Evolutionary conservation across 2,888 invertebrate genomes (phyloP).

Genomic region (Dusona sp.): DNA sequence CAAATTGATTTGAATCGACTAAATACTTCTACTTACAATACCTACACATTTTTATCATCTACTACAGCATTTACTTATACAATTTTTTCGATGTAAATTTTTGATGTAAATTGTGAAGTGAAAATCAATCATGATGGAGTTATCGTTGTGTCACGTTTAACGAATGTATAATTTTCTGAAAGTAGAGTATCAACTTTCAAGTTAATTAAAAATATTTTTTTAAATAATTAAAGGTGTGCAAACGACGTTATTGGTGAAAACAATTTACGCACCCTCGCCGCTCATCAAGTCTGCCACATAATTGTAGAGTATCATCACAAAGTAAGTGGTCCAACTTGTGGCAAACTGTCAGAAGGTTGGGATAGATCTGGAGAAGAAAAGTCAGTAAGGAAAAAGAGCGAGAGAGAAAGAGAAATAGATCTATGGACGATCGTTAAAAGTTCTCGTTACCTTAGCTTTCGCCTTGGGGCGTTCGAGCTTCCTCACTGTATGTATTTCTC

Average conservation of each 20-base stretch:
- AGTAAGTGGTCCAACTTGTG: neutral
- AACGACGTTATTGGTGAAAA: neutral
- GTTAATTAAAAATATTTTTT: neutral
- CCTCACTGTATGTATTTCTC: neutral
- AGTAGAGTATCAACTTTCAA: neutral
- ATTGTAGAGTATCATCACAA: neutral
- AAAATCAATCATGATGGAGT: neutral
- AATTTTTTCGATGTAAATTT: too few species aligned
- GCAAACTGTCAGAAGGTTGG: neutral
- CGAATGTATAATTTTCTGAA: neutral
- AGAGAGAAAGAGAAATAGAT: constrained; percentile 22
- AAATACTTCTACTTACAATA: too few species aligned
- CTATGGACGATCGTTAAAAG: constrained; percentile 57
- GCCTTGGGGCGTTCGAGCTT: constrained; percentile 26
- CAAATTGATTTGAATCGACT: neutral
- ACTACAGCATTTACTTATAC: too few species aligned
- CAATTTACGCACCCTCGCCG: neutral
- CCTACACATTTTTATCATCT: too few species aligned
- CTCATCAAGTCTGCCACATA: neutral
- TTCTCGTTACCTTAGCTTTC: constrained; percentile 44
- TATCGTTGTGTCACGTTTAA: neutral
- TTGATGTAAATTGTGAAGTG: neutral
- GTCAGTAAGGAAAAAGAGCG: neutral
- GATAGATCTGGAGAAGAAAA: neutral
- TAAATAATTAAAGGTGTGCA: neutral